Conservation (phyloP, 2,888 invertebrate species). For the Hololepta plana region DNA sequence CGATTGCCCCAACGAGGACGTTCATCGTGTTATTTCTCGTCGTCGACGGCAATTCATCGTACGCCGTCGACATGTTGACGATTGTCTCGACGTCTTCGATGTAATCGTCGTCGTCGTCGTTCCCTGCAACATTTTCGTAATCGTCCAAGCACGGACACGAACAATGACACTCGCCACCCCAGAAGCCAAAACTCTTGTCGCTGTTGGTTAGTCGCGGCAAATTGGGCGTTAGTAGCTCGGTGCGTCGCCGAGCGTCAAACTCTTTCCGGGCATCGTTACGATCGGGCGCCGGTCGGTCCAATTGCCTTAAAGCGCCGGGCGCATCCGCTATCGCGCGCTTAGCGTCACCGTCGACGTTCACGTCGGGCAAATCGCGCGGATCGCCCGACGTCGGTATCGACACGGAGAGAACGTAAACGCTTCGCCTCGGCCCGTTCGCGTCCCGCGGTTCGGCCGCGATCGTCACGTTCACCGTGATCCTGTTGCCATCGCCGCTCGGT, state of each 20-base stretch:
- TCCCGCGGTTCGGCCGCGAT: conserved; percentile 56
- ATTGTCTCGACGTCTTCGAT: no score
- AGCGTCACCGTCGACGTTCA: conserved; percentile 27
- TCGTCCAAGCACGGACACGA: conserved; percentile 49
- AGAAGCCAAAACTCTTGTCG: no score
- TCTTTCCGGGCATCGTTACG: no score
- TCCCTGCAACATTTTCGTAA: conserved; percentile 20
- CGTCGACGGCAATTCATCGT: no score
- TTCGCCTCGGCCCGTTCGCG: conserved; percentile 32
- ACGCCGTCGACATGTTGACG: no score
- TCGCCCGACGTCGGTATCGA: conserved; percentile 51
- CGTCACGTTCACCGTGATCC: conserved; percentile 65
- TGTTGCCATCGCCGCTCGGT: no score
- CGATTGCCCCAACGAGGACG: no score
- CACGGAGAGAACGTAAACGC: conserved; percentile 63
- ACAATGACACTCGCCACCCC: conserved; percentile 55
- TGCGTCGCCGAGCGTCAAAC: no score
- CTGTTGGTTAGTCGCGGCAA: no score
- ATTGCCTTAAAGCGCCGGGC: conserved; percentile 7
- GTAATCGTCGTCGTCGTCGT: conserved; percentile 7
- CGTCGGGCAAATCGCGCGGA: conserved; percentile 25
- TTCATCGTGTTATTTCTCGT: no score
- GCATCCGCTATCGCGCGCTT: conserved; percentile 7
- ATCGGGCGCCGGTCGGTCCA: no score
- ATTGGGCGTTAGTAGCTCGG: no score